These are phyloP conservation scores for Erinaceus europaeus DNA, from an alignment of 2,113 vertebrate genomes.

Conservation along the genomic window DNA sequence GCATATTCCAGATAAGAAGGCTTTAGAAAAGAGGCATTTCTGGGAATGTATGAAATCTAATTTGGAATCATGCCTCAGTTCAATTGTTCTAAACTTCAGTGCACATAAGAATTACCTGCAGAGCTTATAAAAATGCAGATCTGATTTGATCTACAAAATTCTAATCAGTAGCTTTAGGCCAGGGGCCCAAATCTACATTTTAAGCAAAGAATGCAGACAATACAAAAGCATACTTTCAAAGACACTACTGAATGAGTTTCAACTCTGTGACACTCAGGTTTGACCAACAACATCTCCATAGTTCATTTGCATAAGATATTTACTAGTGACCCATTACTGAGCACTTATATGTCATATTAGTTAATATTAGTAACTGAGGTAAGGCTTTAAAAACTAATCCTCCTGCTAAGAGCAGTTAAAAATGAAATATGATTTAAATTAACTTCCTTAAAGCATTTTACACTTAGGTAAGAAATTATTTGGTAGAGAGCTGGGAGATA, in stretches of 20 bases:
- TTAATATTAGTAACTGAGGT: background rate
- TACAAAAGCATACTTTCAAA: background rate
- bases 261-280: background rate
- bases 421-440: background rate
- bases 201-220: background rate
- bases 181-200: background rate
- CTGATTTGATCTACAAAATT: background rate
- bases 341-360: background rate
- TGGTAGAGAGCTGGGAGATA: background rate
- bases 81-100: background rate
- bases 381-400: background rate
- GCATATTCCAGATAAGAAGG: conserved; percentile 30
- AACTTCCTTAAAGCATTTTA: background rate
- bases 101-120: conserved; percentile 18
- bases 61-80: conserved; percentile 26
- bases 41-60: conserved; percentile 9
- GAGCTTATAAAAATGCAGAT: conserved; percentile 18
- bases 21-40: conserved; percentile 51
- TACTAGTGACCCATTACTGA: background rate
- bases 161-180: background rate
- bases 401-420: conserved; percentile 3
- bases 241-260: background rate
- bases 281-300: background rate
- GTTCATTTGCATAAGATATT: background rate
- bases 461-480: conserved; percentile 19